A percentile compares a stretch with the other conserved stretches of the same genome.
These are phyloP conservation scores for Drosophila basisetae DNA, from an alignment of 2,888 invertebrate genomes.

Conservation along the genomic window DNA sequence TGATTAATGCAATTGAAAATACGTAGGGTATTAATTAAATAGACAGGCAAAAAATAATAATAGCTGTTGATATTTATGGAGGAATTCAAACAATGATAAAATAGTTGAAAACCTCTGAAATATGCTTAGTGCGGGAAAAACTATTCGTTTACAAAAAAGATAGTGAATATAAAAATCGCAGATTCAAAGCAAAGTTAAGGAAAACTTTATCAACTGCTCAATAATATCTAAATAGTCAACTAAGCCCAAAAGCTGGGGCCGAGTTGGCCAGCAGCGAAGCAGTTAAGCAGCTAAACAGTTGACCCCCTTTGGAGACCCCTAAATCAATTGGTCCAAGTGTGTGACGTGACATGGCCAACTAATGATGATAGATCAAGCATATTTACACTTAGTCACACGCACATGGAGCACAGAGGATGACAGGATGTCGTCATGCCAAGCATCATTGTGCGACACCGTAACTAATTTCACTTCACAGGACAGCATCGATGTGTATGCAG, in stretches of 20 bases:
- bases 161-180: not conserved
- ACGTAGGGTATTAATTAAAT: not conserved
- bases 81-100: not conserved
- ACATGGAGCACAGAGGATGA: constrained; percentile 22
- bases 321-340: constrained; percentile 78
- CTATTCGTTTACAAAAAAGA: not conserved
- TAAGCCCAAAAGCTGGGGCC: not conserved
- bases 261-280: not conserved
- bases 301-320: constrained; percentile 48
- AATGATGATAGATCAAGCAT: constrained; percentile 77
- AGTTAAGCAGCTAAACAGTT: constrained; percentile 19
- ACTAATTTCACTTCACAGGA: constrained; percentile 65
- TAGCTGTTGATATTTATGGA: not conserved
- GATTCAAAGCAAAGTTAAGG: not conserved
- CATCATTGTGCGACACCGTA: constrained; percentile 73
- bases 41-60: not conserved
- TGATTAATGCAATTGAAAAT: constrained; percentile 36
- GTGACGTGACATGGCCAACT: constrained; percentile 70
- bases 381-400: constrained; percentile 57
- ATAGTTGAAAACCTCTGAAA: not conserved
- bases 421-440: constrained; percentile 44
- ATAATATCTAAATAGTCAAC: constrained; percentile 3
- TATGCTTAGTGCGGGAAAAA: not conserved
- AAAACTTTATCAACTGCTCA: not conserved
- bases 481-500: constrained; percentile 21